Evolutionary conservation across 2,113 vertebrate genomes (phyloP).

Genomic region (Oplegnathus fasciatus): DNA sequence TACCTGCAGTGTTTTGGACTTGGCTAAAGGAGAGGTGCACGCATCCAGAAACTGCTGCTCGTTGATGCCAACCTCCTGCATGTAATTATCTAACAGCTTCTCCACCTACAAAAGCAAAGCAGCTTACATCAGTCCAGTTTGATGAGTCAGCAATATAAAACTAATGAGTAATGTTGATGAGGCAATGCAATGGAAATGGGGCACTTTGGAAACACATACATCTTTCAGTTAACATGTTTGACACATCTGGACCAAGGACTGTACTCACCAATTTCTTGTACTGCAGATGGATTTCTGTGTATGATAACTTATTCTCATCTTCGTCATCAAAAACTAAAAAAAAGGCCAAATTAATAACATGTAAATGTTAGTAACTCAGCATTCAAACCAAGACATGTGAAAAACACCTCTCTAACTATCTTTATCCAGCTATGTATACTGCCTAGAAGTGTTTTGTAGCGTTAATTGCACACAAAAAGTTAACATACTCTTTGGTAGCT

Average conservation of each 20-base stretch:
- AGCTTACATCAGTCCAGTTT: constrained; percentile 38
- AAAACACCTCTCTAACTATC: neutral
- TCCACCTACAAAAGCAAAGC: constrained; percentile 88
- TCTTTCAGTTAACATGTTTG: neutral
- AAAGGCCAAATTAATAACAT: neutral
- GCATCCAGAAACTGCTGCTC: constrained; percentile 96
- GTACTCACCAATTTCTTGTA: constrained; percentile 95
- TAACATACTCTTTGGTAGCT: neutral
- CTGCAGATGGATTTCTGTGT: constrained; percentile 96
- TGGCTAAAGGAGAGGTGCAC: constrained; percentile 93
- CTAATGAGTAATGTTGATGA: neutral
- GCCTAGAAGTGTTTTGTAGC: neutral
- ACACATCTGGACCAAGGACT: neutral
- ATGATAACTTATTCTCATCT: constrained; percentile 97
- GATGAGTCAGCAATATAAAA: constrained; percentile 39
- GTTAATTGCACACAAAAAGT: neutral
- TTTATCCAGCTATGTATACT: neutral
- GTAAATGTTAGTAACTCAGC: neutral
- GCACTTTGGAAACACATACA: neutral
- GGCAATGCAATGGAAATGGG: neutral
- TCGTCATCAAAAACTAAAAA: constrained; percentile 96
- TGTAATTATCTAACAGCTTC: constrained; percentile 91
- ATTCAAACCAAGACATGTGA: neutral
- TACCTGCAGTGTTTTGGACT: constrained; percentile 93
- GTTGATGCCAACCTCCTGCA: constrained; percentile 96